phyloP scores from a whole-genome alignment of 2,888 invertebrate genomes.

The Synergus japonicus region DNA sequence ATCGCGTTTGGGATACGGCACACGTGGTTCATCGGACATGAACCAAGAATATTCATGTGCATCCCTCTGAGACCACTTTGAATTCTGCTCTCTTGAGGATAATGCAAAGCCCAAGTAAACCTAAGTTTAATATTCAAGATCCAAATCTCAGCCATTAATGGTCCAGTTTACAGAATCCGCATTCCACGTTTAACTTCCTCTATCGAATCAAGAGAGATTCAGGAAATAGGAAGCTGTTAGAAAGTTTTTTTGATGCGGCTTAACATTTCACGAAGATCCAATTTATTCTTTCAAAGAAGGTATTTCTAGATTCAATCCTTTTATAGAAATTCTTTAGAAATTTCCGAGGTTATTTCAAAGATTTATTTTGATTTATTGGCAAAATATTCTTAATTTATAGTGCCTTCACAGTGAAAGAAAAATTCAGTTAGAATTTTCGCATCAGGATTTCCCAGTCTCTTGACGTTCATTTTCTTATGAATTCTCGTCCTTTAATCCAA shows the following conservation, averaged over 20 bases:
- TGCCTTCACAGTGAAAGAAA: too few species aligned
- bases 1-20: slow-evolving; percentile 20
- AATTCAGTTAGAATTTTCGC: neutral
- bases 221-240: neutral
- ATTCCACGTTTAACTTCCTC: neutral
- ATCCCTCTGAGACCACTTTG: slow-evolving; percentile 21
- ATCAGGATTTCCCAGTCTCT: neutral
- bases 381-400: neutral
- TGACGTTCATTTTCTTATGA: neutral
- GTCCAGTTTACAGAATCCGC: neutral
- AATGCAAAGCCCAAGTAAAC: slow-evolving; percentile 33
- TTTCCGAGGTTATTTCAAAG: neutral
- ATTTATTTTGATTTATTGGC: neutral
- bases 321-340: neutral
- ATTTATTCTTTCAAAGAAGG: neutral
- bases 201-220: neutral
- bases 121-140: slow-evolving; percentile 26
- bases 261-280: neutral
- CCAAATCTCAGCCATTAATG: slow-evolving; percentile 35
- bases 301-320: neutral
- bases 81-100: slow-evolving; percentile 35
- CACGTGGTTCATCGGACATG: neutral
- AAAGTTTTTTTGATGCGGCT: neutral
- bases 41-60: slow-evolving; percentile 39
- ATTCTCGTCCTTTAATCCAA: neutral